These are phyloP conservation scores for Aeoliscus strigatus DNA, from an alignment of 2,797 vertebrate species.

Conservation along the genomic window DNA sequence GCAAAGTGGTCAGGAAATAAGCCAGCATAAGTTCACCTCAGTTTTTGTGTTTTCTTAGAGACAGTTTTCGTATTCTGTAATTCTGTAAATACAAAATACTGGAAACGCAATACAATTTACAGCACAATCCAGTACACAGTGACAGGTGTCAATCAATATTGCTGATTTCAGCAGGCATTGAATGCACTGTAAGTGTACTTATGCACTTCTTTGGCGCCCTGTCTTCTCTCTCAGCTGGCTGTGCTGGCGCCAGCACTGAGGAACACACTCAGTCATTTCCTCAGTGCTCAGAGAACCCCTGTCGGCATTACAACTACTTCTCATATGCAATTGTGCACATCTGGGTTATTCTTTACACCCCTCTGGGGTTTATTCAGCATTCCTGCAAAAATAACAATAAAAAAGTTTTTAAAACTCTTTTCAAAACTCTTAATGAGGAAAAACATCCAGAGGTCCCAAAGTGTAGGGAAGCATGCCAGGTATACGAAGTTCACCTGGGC, in stretches of 20 bases:
- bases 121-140: constrained; percentile 2
- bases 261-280: constrained; percentile 17
- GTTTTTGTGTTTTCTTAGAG: no score
- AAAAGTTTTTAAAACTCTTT: constrained; percentile 23
- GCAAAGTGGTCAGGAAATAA: no score
- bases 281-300: constrained; percentile 16
- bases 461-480: constrained; percentile 6
- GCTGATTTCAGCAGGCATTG: constrained; percentile 60
- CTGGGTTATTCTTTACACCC: constrained; percentile 18
- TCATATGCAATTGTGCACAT: constrained; percentile 8
- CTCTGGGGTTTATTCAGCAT: constrained; percentile 10
- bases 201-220: constrained; percentile 42
- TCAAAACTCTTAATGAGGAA: constrained; percentile 33
- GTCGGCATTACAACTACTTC: constrained; percentile 41
- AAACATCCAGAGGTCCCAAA: constrained; percentile 21
- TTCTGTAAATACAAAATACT: no score
- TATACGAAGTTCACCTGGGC: constrained; percentile 21
- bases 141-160: constrained; percentile 62
- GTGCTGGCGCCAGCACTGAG: constrained; percentile 46
- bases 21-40: no score
- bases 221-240: constrained; percentile 35
- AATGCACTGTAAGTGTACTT: constrained; percentile 39
- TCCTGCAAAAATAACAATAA: constrained; percentile 18
- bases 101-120: not conserved
- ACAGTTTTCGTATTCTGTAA: no score